These are phyloP conservation scores for Microplitis manilae DNA, from an alignment of 2,888 invertebrate genomes.

Conservation along the genomic window DNA sequence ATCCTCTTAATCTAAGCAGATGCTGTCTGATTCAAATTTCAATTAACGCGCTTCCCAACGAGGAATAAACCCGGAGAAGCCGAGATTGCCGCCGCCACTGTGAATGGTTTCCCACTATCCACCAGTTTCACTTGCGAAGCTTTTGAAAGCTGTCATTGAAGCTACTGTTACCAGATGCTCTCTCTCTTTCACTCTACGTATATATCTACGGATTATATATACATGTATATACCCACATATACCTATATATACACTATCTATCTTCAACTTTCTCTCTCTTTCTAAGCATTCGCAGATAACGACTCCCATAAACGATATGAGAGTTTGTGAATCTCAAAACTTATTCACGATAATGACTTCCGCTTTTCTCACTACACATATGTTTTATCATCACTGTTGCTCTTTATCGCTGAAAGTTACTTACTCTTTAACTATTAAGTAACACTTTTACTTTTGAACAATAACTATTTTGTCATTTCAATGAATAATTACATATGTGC, in stretches of 20 bases:
- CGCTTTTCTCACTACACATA: not conserved
- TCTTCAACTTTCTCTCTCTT: not conserved
- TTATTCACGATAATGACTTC: not conserved
- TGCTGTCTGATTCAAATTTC: conserved; percentile 31
- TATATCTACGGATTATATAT: not conserved
- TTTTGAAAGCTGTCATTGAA: conserved; percentile 15
- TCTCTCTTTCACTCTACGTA: not conserved
- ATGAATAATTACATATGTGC: no score
- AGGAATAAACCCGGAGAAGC: conserved; percentile 31
- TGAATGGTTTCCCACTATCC: conserved; percentile 19
- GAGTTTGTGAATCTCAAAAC: not conserved
- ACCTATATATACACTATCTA: not conserved
- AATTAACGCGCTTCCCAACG: conserved; percentile 33
- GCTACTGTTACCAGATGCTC: not conserved
- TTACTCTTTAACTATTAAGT: not conserved
- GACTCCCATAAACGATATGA: not conserved
- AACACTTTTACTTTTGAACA: not conserved
- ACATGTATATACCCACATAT: not conserved
- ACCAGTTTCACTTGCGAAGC: conserved; percentile 13
- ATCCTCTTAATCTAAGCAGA: conserved; percentile 26
- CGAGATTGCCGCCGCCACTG: conserved; percentile 23
- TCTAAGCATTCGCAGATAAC: not conserved
- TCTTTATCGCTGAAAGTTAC: not conserved
- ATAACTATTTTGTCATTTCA: not conserved
- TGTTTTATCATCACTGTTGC: not conserved